Evolutionary conservation across 1,140 invertebrate genomes (phyloP).

Genomic region (Sarcophaga bullata): DNA sequence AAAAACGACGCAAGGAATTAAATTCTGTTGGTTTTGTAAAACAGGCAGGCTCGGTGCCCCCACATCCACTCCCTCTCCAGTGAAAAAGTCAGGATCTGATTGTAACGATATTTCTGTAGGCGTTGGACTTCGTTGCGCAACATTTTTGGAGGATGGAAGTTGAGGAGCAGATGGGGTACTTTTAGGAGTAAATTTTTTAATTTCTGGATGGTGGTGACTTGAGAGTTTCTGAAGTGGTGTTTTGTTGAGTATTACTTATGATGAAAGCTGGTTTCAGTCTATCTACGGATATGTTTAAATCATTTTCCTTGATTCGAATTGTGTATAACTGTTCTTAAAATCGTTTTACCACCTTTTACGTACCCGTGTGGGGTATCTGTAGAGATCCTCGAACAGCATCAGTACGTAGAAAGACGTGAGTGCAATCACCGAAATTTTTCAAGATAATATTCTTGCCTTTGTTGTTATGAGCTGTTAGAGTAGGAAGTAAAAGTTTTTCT

Average conservation of each 20-base stretch:
- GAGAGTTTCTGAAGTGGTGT: background rate
- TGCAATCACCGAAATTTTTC: background rate
- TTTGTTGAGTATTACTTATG: background rate
- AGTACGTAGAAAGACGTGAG: slow-evolving; percentile 14
- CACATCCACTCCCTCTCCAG: background rate
- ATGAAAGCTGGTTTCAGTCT: slow-evolving; percentile 16
- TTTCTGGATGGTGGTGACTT: background rate
- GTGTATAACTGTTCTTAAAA: background rate
- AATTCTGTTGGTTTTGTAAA: no score
- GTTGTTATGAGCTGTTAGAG: background rate
- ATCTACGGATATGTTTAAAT: background rate
- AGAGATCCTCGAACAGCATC: background rate
- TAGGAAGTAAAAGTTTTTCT: slow-evolving; percentile 11
- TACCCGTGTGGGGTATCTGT: slow-evolving; percentile 5
- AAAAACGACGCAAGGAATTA: no score
- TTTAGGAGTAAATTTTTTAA: background rate
- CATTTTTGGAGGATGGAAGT: no score
- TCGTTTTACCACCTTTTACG: background rate
- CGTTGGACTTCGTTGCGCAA: background rate
- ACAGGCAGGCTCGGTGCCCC: no score
- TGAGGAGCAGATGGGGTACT: no score
- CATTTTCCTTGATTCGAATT: slow-evolving; percentile 15
- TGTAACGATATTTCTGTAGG: background rate
- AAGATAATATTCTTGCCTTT: background rate
- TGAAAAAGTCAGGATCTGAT: slow-evolving; percentile 1